Conservation (phyloP, 2,113 vertebrate genomes). For the Proterorhinus semilunaris region DNA sequence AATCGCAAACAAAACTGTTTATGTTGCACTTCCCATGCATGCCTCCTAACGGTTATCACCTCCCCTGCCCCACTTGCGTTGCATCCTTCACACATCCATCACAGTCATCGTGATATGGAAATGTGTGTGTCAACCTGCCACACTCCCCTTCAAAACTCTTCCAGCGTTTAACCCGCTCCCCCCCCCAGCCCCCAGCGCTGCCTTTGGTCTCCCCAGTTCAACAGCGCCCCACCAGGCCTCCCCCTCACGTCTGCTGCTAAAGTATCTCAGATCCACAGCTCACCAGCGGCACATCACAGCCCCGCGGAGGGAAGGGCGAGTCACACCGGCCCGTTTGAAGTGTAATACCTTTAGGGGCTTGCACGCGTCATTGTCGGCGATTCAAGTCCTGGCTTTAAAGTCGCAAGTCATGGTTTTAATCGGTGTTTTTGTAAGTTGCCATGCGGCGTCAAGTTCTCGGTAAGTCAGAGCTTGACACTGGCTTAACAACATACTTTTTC, state of each 20-base stretch:
- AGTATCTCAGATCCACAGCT: conserved; percentile 38
- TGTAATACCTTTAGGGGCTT: conserved; percentile 53
- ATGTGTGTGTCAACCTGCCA: conserved; percentile 34
- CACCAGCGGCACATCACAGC: conserved; percentile 48
- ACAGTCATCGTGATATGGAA: conserved; percentile 35
- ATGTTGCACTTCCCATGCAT: background rate
- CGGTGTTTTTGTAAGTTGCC: background rate
- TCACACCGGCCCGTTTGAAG: conserved; percentile 46
- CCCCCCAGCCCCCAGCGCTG: conserved; percentile 34
- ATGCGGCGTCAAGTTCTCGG: no score
- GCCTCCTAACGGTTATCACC: conserved; percentile 1
- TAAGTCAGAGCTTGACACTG: no score
- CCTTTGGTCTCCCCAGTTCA: conserved; percentile 51
- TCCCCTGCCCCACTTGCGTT: conserved; percentile 18
- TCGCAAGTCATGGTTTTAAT: conserved; percentile 28
- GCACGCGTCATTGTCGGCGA: background rate
- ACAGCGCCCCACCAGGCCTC: conserved; percentile 33
- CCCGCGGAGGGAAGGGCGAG: conserved; percentile 31
- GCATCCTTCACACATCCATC: conserved; percentile 29
- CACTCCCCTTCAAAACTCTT: conserved; percentile 23
- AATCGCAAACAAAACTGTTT: background rate
- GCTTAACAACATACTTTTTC: no score
- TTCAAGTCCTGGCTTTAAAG: conserved; percentile 32
- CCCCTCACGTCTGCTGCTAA: conserved; percentile 44
- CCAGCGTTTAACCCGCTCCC: conserved; percentile 47